A percentile compares a stretch with the other conserved stretches of the same genome.
Conservation (phyloP, 2,888 invertebrate species). For the Tridacna crocea region DNA sequence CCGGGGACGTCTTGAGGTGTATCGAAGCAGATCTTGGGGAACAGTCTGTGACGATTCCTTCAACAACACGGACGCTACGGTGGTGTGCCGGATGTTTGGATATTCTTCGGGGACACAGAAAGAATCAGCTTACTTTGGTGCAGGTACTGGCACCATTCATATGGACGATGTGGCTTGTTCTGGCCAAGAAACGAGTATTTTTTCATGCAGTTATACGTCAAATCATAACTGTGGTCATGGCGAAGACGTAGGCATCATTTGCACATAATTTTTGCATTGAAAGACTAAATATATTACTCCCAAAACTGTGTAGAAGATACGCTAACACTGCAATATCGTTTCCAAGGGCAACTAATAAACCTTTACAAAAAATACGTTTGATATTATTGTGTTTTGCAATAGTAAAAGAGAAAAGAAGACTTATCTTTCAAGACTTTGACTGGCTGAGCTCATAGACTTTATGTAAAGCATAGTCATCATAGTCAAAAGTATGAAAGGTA, state of each 20-base stretch:
- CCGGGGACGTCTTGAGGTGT: constrained; percentile 14
- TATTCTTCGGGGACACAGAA: constrained; percentile 11
- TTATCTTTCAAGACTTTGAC: too few relatives aligned
- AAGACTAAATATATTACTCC: too few relatives aligned
- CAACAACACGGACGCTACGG: constrained; percentile 6
- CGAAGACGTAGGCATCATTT: constrained; percentile 12
- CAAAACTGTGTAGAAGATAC: too few relatives aligned
- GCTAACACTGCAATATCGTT: too few relatives aligned
- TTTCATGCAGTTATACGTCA: constrained; percentile 9
- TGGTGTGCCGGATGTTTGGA: constrained; percentile 17
- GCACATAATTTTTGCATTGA: not conserved
- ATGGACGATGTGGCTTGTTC: constrained; percentile 15
- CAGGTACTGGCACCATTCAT: not conserved
- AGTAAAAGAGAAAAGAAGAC: too few relatives aligned
- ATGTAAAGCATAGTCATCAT: too few relatives aligned
- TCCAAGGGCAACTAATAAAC: too few relatives aligned
- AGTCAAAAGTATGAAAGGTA: too few relatives aligned
- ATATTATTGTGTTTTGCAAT: too few relatives aligned
- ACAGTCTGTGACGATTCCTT: constrained; percentile 20
- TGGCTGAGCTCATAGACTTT: too few relatives aligned
- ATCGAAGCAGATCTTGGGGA: not conserved
- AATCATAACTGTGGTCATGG: constrained; percentile 14
- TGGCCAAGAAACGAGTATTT: constrained; percentile 3
- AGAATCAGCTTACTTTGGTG: constrained; percentile 8
- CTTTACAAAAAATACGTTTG: too few relatives aligned